These are phyloP conservation scores for Scomberomorus guttatus DNA, from an alignment of 2,797 vertebrate species.

Conservation along the genomic window DNA sequence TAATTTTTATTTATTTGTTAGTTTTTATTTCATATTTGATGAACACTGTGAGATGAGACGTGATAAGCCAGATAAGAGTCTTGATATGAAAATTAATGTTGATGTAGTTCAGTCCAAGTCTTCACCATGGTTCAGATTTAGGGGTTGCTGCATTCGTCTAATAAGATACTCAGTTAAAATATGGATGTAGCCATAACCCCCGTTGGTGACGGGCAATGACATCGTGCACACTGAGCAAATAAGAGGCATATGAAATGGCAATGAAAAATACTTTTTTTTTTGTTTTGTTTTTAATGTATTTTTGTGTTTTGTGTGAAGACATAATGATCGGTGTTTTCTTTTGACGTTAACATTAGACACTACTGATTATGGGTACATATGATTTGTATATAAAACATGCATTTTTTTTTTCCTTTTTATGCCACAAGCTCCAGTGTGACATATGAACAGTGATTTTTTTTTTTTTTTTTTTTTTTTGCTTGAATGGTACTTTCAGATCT, in stretches of 20 bases:
- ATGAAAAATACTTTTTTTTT: conserved; percentile 42
- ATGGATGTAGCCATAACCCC: conserved; percentile 57
- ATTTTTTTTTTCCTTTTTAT: conserved; percentile 37
- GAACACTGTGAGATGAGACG: conserved; percentile 81
- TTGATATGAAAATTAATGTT: conserved; percentile 43
- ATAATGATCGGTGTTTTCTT: conserved; percentile 66
- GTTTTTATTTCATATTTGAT: conserved; percentile 72
- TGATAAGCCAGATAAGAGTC: conserved; percentile 53
- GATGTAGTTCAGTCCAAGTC: conserved; percentile 51
- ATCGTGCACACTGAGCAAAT: conserved; percentile 66
- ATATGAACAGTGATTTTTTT: conserved; percentile 38
- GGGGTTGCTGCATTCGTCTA: conserved; percentile 47
- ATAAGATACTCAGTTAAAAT: conserved; percentile 35
- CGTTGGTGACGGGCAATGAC: conserved; percentile 38
- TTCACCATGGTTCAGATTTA: conserved; percentile 31
- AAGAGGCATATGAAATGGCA: conserved; percentile 64
- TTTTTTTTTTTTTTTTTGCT: conserved; percentile 32
- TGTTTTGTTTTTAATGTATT: conserved; percentile 23
- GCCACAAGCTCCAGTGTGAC: conserved; percentile 66
- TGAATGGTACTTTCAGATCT: conserved; percentile 72
- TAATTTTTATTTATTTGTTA: conserved; percentile 78
- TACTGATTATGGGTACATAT: conserved; percentile 83
- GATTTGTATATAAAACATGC: conserved; percentile 76
- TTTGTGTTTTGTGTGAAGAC: conserved; percentile 67
- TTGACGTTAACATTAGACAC: conserved; percentile 75